phyloP scores from a whole-genome alignment of 2,113 vertebrate species.

The Holacanthus passer region DNA sequence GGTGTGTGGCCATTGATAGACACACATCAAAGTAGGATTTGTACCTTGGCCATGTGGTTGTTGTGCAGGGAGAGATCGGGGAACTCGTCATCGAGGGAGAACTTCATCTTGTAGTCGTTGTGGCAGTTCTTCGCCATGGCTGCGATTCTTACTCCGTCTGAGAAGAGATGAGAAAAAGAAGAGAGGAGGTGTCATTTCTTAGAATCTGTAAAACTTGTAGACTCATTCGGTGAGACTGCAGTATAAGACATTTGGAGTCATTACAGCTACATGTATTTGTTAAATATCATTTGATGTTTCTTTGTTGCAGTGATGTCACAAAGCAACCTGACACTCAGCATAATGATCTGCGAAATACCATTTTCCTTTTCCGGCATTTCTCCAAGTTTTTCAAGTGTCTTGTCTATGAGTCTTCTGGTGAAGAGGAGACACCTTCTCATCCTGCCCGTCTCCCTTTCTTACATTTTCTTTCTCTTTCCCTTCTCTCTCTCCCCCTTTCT shows the following conservation, averaged over 20 bases:
- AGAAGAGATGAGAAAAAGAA: conserved; percentile 4
- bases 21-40: not conserved
- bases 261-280: not conserved
- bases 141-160: conserved; percentile 78
- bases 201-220: not conserved
- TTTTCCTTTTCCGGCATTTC: conserved; percentile 36
- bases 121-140: conserved; percentile 92
- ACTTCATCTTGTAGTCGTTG: conserved; percentile 93
- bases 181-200: not conserved
- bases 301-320: not conserved
- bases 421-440: conserved; percentile 59
- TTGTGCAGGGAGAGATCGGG: conserved; percentile 91
- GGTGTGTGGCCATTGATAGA: not conserved
- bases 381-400: conserved; percentile 46
- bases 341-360: conserved; percentile 3
- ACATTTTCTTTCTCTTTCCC: not conserved
- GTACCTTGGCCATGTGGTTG: conserved; percentile 95
- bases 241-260: too few species aligned
- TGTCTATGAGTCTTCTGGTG: conserved; percentile 55
- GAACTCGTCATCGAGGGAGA: conserved; percentile 87
- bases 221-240: not conserved
- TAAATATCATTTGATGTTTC: not conserved
- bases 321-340: not conserved
- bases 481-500: too few species aligned
- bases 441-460: not conserved